Conservation (phyloP, 2,113 vertebrate genomes). For the Oreochromis spilurus region DNA sequence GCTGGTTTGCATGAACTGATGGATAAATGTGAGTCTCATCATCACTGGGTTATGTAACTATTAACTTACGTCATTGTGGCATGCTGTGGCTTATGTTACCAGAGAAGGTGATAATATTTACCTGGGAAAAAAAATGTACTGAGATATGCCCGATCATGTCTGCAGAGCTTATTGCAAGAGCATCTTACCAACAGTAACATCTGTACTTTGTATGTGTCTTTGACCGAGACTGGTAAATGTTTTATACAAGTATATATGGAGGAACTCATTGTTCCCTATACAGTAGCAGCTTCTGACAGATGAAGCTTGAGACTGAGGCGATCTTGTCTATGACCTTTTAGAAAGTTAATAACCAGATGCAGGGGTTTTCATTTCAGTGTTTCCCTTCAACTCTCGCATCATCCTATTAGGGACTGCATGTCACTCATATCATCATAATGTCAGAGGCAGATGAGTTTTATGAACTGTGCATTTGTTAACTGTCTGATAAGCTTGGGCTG, state of each 20-base stretch:
- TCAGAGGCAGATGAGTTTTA: constrained; percentile 24
- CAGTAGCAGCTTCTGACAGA: not conserved
- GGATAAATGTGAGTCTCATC: not conserved
- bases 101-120: not conserved
- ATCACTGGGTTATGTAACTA: constrained; percentile 8
- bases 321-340: not conserved
- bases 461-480: constrained; percentile 29
- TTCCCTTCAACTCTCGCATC: not conserved
- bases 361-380: constrained; percentile 1
- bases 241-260: not conserved
- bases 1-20: constrained; percentile 46
- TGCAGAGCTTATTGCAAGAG: not conserved
- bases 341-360: constrained; percentile 49
- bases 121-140: not conserved
- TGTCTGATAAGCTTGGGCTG: constrained; percentile 1
- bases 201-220: not conserved
- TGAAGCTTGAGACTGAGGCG: not conserved
- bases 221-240: not conserved
- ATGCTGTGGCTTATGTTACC: constrained; percentile 6
- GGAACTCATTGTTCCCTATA: not conserved
- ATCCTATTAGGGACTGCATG: not conserved
- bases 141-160: not conserved
- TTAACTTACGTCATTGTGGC: not conserved
- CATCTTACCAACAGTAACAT: not conserved
- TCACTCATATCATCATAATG: constrained; percentile 12